phyloP scores from a whole-genome alignment of 2,797 vertebrate species.

The Etheostoma perlongum region DNA sequence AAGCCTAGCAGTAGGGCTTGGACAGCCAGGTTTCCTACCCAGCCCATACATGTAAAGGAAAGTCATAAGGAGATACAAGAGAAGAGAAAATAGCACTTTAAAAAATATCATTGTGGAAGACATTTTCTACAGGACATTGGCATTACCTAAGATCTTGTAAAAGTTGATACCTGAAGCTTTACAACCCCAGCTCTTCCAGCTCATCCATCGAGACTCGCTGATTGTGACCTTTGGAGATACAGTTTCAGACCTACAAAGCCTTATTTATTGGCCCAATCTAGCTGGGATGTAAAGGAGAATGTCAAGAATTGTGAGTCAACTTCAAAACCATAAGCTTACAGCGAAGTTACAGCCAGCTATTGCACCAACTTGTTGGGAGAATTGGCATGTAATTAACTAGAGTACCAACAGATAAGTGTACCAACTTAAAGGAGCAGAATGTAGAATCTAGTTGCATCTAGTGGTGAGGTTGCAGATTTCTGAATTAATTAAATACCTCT shows the following conservation, averaged over 20 bases:
- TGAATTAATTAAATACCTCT: too few relatives aligned
- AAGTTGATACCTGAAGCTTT: slow-evolving; percentile 5
- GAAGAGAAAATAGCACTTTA: not conserved
- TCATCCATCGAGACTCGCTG: not conserved
- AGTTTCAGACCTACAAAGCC: slow-evolving; percentile 7
- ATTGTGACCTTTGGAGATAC: not conserved
- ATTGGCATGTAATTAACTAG: not conserved
- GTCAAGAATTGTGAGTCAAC: not conserved
- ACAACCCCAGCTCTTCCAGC: not conserved
- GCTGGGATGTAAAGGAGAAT: not conserved
- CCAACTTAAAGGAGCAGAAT: not conserved
- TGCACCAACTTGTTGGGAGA: slow-evolving; percentile 6
- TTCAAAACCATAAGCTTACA: not conserved
- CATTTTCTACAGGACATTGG: slow-evolving; percentile 1
- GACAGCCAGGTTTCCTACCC: not conserved
- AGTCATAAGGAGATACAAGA: not conserved
- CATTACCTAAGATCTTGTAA: slow-evolving; percentile 3
- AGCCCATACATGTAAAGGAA: not conserved
- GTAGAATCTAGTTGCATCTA: too few relatives aligned
- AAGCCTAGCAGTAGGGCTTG: not conserved
- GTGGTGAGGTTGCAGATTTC: too few relatives aligned
- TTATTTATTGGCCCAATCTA: not conserved
- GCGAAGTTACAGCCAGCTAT: not conserved
- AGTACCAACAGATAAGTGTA: not conserved
- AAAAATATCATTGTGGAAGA: not conserved